Evolutionary conservation across 2,888 invertebrate genomes (phyloP), one percentile per base, ranked within the genome.

Genomic region (Dendrolimus pini): DNA sequence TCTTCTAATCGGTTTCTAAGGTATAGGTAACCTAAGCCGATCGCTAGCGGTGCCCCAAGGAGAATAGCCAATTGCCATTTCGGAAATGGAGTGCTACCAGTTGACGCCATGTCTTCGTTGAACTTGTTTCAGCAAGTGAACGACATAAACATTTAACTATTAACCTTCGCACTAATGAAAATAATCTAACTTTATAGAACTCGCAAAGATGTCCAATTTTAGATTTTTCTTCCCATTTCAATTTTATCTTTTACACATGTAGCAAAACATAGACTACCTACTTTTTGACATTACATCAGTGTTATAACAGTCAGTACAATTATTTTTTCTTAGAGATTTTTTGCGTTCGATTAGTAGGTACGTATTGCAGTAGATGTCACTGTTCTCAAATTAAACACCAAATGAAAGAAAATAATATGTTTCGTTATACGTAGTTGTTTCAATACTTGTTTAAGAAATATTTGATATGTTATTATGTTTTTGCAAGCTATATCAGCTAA

Each of bases 41-140:
- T 91, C 61, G 95, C 96, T 68, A 97, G 92, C 72, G 96, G 96
- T 65, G 96, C 95, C 69, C 97, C 96, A 64, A 97, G 92, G 61
- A 95, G 93, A 63, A 97, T 90, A 62, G 96, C 97, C 73, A 97
- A 90, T 91, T 97, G 96, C 96, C 97, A 97, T 92, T 95, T 96
- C 68, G 94, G 93, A 83, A 94, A 90, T 57, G 93, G 91, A 79
- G 92, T 90, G 77, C 92, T 91, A 70, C 91, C 91, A 60, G 91
- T 90, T 64, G 90, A 90, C 67, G 86, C 84, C 89, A 90, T 90
- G 66, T 71, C 78, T 71, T 69, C 60, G 59, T 56, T 57, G 61
- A 62, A 74, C 71, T 63, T 67, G 65, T 67, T 74, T 75, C 63
- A 70, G 68, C 62, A 65, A 61, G 66, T 69, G 69, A 69, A 65